Base-by-base conservation (phyloP, 2,888 invertebrate species). In the Smittia aterrima region DNA sequence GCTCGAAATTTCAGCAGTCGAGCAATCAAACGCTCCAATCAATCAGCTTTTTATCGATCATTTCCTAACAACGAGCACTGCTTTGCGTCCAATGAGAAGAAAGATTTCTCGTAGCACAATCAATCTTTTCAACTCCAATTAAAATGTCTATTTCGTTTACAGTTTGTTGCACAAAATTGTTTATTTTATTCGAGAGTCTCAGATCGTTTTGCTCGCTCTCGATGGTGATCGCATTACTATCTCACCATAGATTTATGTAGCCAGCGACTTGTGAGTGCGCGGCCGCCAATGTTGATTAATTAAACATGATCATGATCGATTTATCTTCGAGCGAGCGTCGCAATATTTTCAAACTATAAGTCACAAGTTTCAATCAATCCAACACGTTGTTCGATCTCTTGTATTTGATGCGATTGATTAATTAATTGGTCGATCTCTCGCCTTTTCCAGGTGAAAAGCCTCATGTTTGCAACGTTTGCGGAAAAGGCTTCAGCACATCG, bases 401-500 rank as follows among this genome's bases (percentile, higher is more conserved):
- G 11, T 47, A n/a, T n/a, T 58, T 58, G 18, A 58, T 20, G 22
- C 11, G 16, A 68, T 41, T 22, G 40, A 32, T 66, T 66, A 66
- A 66, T 66, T 66, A 66, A 32, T 66, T 66, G 18, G 66, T 67
- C 22, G 41, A 22, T 66, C 38, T 67, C 16, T 38, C 41, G 22
- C 32, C 40, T 67, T n/a, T 16, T 67, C 58, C 83, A 95, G 96
- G 96, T 77, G 96, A 96, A 85, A 96, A 96, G 81, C 96, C 96
- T 7, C 96, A 96, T 83, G 94, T 94, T 0, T 97, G 97, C 82
- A 92, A 95, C 88, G 94, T 96, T 41, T 97, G 96, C 84, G 94
- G 93, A 79, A 97, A 97, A 85, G 96, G 96, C 24, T 97, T 97
- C 86, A 94, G 94, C 78, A 97, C 96, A 73, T 95, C 95, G 20